Conservation (phyloP, 2,113 vertebrate genomes). For the Syrrhaptes paradoxus region DNA sequence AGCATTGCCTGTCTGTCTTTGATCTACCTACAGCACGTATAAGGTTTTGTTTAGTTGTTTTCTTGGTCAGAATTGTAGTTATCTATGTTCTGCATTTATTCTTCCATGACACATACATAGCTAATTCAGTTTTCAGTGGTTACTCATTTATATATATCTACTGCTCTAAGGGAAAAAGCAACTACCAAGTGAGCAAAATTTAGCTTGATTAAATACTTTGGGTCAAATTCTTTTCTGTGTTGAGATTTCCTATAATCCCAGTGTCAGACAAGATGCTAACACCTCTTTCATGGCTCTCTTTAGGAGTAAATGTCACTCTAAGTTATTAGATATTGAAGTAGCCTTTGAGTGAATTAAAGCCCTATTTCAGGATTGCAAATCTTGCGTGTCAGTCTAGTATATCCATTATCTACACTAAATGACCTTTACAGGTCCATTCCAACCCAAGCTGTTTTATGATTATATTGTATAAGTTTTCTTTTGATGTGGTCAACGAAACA, state of each 20-base stretch:
- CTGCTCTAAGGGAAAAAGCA: not conserved
- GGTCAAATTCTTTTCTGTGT: not conserved
- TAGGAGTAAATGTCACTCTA: not conserved
- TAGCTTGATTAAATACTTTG: not conserved
- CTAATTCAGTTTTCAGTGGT: not conserved
- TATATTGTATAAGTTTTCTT: not conserved
- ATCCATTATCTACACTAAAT: not conserved
- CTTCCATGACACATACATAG: no score
- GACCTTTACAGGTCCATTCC: not conserved
- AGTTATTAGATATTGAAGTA: not conserved
- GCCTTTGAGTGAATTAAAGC: not conserved
- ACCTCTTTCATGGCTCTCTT: not conserved
- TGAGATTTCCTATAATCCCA: not conserved
- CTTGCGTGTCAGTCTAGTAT: not conserved
- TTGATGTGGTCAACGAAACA: not conserved
- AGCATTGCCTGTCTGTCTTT: not conserved
- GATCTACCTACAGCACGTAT: not conserved
- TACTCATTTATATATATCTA: not conserved
- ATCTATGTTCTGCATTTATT: not conserved
- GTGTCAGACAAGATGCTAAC: not conserved
- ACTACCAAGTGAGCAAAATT: not conserved
- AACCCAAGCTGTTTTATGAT: not conserved
- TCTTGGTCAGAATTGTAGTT: not conserved
- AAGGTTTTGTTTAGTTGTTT: not conserved
- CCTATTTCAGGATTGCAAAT: not conserved